Conservation (phyloP, 1,140 invertebrate genomes). For the Magallana angulata region DNA sequence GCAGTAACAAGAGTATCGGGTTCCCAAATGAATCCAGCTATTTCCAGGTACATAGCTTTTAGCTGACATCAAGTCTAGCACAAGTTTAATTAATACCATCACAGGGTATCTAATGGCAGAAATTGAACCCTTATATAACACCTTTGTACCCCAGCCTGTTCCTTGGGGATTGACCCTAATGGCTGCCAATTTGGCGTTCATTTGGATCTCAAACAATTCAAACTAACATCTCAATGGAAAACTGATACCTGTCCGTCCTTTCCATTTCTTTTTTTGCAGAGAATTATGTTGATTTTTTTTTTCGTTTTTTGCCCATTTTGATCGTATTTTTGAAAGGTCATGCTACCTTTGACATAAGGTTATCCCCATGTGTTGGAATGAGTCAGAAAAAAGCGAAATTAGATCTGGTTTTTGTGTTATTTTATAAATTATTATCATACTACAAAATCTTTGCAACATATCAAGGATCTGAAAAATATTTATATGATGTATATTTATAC, state of each 20-base stretch:
- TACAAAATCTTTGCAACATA: neutral
- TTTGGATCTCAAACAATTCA: slow-evolving; percentile 4
- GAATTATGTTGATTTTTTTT: neutral
- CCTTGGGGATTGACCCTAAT: slow-evolving; percentile 21
- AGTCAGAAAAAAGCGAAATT: neutral
- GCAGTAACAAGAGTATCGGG: neutral
- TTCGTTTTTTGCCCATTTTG: too few species aligned
- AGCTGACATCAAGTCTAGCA: slow-evolving; percentile 32
- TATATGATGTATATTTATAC: neutral
- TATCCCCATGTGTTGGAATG: neutral
- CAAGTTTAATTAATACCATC: slow-evolving; percentile 36
- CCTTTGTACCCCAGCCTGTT: neutral
- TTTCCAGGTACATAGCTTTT: slow-evolving; percentile 32
- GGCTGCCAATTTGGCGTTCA: slow-evolving; percentile 5
- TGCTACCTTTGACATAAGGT: neutral
- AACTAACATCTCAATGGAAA: neutral
- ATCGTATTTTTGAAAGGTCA: too few species aligned
- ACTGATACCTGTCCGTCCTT: neutral
- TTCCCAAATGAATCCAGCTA: neutral
- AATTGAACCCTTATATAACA: slow-evolving; percentile 34
- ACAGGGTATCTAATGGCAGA: neutral
- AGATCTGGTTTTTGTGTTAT: neutral
- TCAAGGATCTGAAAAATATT: slow-evolving; percentile 1
- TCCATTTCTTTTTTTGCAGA: neutral
- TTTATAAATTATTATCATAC: neutral